Base-by-base conservation (phyloP, 2,797 vertebrate species). In the Poeciliopsis presidionis region DNA sequence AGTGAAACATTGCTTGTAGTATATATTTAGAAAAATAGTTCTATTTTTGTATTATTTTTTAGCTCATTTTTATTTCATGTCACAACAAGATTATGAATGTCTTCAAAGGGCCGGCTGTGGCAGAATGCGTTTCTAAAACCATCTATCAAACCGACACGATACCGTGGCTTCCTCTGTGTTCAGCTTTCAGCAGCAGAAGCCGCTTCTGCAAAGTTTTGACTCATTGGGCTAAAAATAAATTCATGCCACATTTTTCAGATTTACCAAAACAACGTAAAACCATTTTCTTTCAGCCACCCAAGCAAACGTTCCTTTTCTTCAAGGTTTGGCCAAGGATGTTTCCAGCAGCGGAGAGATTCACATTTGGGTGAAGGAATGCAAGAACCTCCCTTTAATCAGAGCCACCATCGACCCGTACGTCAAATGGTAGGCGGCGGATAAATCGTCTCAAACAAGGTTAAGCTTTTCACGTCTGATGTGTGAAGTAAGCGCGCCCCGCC, bases 321-420 rank as follows among this genome's bases (percentile, higher is more conserved):
- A 76, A 92, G 93, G 88, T 71, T 49, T 82, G 93, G 90, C 94
- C 76, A 98, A 96, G 89, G 96, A 94, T 25, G 77, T 76, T 45
- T 39, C 86, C 0, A 92, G 87, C 80, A 96, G 95, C 2, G 98
- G 98, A 81, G 98, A 99, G 91, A 94, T 99, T 59, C 98, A 99
- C 81, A 97, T 99, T 88, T 99, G 98, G 98, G 96, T 99, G 84
- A 99, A 97, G 87, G 97, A 98, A 75, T 99, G 97, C 94, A 95
- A 93, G 81, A 96, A 97, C 88, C 96, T 99, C 39, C 97, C 97
- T 61, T 85, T 95, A 39, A 94, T 97, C 88, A 94, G 96, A 80
- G 95, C 92, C 86, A 94, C 94, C 77, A 95, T 99, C 74, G 97
- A 98, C 92, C 96, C 98, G 65, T 99, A 97, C 46, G 96, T 99